Percentiles rank a stretch among this genome's conserved stretches.
Evolutionary conservation across 2,113 vertebrate species (phyloP).

Genomic region (Caretta caretta): DNA sequence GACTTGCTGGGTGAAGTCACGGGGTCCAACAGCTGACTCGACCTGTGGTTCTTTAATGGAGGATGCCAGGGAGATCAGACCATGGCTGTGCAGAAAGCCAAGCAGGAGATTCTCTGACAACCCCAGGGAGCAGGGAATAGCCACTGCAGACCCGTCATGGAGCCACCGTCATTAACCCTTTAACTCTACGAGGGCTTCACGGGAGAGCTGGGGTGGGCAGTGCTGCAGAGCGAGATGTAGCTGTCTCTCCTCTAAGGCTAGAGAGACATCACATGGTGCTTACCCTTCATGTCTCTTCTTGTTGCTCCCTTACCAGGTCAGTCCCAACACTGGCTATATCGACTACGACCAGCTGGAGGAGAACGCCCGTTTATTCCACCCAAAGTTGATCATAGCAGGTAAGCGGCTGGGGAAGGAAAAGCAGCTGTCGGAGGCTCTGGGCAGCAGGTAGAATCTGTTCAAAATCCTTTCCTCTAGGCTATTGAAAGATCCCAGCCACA

Average conservation of each 20-base stretch:
- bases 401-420: background rate
- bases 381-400: conserved; percentile 96
- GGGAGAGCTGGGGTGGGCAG: background rate
- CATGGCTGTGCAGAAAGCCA: background rate
- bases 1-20: background rate
- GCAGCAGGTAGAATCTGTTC: background rate
- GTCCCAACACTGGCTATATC: conserved; percentile 92
- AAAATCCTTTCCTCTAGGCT: background rate
- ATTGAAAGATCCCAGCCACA: background rate
- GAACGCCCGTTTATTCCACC: conserved; percentile 93
- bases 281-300: background rate
- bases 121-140: background rate
- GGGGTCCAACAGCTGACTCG: background rate
- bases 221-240: background rate
- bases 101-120: background rate
- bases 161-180: background rate
- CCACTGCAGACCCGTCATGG: background rate
- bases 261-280: background rate
- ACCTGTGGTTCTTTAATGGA: background rate
- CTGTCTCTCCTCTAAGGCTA: background rate
- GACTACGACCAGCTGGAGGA: conserved; percentile 92
- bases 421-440: background rate
- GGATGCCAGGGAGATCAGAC: background rate
- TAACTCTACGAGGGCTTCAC: background rate
- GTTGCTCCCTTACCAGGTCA: conserved; percentile 81